These are phyloP conservation scores for Ctenicera cuprea DNA, from an alignment of 2,888 invertebrate species.

Conservation along the genomic window DNA sequence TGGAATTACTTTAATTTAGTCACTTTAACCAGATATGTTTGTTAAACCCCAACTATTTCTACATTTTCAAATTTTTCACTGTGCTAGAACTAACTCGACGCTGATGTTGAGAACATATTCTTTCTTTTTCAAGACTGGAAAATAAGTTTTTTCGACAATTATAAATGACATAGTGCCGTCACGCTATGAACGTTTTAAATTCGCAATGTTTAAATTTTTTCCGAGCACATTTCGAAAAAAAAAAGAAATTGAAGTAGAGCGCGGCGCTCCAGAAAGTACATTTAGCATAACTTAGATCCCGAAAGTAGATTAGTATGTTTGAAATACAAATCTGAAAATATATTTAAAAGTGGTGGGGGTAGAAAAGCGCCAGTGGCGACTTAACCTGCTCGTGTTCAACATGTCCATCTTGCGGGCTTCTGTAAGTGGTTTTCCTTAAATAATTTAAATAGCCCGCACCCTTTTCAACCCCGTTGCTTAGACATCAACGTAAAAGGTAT, in stretches of 20 bases:
- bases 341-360: conserved; percentile 64
- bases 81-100: too few species aligned
- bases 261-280: conserved; percentile 20
- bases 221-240: background rate
- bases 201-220: too few species aligned
- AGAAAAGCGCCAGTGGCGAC: conserved; percentile 66
- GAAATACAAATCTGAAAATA: conserved; percentile 31
- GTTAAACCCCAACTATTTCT: too few species aligned
- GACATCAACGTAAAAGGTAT: background rate
- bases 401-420: conserved; percentile 63
- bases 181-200: too few species aligned
- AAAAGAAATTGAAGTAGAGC: conserved; percentile 5
- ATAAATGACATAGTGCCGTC: too few species aligned
- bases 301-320: conserved; percentile 29
- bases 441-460: background rate
- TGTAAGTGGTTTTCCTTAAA: conserved; percentile 15
- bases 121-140: too few species aligned
- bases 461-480: background rate
- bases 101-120: too few species aligned
- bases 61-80: too few species aligned
- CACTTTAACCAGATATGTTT: too few species aligned
- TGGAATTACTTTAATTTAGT: too few species aligned
- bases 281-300: conserved; percentile 14
- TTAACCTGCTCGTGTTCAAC: conserved; percentile 68
- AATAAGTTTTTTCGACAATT: too few species aligned